These are phyloP conservation scores for Pinna nobilis DNA, from an alignment of 1,140 invertebrate species.

Conservation along the genomic window DNA sequence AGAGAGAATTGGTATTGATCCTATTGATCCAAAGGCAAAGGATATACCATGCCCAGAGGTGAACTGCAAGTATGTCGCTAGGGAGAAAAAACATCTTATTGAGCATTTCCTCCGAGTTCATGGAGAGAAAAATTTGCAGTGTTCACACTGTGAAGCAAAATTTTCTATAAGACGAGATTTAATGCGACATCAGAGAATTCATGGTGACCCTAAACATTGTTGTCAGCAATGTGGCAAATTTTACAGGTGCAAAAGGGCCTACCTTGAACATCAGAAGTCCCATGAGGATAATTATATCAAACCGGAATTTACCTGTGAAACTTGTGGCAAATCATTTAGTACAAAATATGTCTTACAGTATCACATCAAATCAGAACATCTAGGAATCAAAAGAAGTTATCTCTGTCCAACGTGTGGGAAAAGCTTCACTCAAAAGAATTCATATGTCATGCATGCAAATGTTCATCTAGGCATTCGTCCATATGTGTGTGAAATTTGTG, in stretches of 20 bases:
- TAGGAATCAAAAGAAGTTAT: conserved; percentile 61
- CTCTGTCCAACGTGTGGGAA: conserved; percentile 70
- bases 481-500: conserved; percentile 68
- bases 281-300: conserved; percentile 61
- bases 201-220: conserved; percentile 50
- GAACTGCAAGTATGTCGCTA: not conserved
- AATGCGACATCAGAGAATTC: conserved; percentile 20
- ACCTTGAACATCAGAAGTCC: conserved; percentile 52
- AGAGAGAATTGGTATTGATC: too few relatives aligned
- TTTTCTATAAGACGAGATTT: conserved; percentile 13
- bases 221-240: conserved; percentile 64
- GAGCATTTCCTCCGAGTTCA: conserved; percentile 8
- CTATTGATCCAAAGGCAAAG: conserved; percentile 9
- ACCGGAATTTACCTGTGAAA: conserved; percentile 59
- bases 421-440: conserved; percentile 67
- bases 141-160: not conserved
- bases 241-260: conserved; percentile 55
- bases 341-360: conserved; percentile 64
- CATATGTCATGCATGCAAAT: conserved; percentile 67
- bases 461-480: conserved; percentile 66
- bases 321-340: conserved; percentile 64
- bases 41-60: conserved; percentile 4
- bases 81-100: not conserved
- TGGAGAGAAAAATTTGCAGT: not conserved
- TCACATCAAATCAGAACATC: conserved; percentile 66